Percentiles rank a stretch among this genome's conserved stretches.
Conservation (phyloP, 2,113 vertebrate species). For the Hemiprocne comata region DNA sequence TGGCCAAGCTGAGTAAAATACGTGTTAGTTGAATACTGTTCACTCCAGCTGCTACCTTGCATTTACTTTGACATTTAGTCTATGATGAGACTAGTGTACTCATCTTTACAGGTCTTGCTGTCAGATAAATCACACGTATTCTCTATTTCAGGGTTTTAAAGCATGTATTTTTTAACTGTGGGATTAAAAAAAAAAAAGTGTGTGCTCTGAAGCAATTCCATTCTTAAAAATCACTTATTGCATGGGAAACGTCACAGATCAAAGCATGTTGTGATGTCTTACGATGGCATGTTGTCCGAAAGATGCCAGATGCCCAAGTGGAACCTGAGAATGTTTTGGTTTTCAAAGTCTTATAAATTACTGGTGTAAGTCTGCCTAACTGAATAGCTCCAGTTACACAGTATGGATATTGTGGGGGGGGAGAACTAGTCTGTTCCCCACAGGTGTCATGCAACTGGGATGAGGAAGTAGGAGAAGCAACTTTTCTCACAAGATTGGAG, state of each 20-base stretch:
- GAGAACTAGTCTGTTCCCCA: no score
- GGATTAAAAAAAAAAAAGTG: background rate
- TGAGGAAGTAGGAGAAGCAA: background rate
- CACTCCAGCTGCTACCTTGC: background rate
- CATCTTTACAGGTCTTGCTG: background rate
- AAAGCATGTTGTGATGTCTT: background rate
- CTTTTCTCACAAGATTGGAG: background rate
- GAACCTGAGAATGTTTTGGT: background rate
- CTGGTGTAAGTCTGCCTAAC: background rate
- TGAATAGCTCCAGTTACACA: background rate
- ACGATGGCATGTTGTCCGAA: background rate
- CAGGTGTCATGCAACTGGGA: background rate
- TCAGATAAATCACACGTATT: background rate
- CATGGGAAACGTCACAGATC: background rate
- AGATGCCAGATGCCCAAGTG: background rate
- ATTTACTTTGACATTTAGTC: background rate
- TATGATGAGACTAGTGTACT: background rate
- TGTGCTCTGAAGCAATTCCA: background rate
- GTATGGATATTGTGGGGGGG: no score
- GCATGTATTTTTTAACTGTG: background rate
- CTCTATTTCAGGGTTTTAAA: background rate
- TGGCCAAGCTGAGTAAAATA: background rate
- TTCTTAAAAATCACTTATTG: background rate
- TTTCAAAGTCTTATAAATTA: constrained; percentile 1
- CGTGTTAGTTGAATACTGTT: background rate